phyloP scores from a whole-genome alignment of 1,140 invertebrate genomes.

The Melipona quadrifasciata region DNA sequence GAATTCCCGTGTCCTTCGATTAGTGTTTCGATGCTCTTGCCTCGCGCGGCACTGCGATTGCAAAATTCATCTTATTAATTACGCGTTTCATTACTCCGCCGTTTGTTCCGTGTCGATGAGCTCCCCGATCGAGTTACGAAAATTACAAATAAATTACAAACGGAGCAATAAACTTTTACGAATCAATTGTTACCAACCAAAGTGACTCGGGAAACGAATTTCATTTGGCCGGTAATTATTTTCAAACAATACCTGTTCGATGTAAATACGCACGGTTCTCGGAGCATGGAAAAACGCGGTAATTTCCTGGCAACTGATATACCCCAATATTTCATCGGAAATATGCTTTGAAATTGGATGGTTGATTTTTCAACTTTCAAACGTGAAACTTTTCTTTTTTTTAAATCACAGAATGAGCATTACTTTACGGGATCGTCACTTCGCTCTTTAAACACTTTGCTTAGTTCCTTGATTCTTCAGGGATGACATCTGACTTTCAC shows the following conservation, averaged over 20 bases:
- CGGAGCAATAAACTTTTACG: background rate
- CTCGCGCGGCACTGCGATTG: too few species aligned
- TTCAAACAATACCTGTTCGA: background rate
- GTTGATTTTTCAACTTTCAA: background rate
- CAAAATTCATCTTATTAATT: background rate
- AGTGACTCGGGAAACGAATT: background rate
- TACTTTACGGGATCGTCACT: background rate
- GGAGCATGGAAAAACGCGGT: background rate
- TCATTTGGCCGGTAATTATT: background rate
- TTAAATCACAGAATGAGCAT: background rate
- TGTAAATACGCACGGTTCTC: background rate
- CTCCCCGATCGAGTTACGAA: background rate
- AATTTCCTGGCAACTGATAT: background rate
- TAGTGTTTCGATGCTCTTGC: background rate
- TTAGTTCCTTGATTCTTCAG: too few species aligned
- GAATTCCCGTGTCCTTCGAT: conserved; percentile 13
- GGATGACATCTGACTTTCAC: too few species aligned
- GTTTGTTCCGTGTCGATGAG: background rate
- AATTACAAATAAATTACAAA: background rate
- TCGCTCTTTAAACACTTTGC: background rate
- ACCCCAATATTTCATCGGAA: background rate
- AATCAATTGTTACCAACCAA: background rate
- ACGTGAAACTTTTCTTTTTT: background rate
- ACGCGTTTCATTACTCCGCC: background rate
- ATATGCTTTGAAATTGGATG: background rate